Evolutionary conservation across 2,888 invertebrate species (phyloP).

Genomic region (Amaurobius ferox): DNA sequence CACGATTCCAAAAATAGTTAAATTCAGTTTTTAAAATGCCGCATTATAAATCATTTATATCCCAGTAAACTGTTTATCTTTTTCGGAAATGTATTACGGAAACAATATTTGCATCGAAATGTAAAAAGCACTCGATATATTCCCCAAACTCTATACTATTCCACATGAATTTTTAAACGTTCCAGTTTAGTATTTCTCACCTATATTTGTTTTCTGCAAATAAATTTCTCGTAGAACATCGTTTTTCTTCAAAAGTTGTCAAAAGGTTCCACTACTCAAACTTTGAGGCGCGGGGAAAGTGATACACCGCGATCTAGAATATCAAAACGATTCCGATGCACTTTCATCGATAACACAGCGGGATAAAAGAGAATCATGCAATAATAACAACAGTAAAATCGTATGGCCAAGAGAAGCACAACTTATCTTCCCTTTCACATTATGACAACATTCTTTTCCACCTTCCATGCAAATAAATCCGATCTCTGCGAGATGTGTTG

Average conservation of each 20-base stretch:
- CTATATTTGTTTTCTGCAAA: background rate
- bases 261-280: background rate
- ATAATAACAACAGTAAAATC: conserved; percentile 9
- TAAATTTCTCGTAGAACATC: background rate
- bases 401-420: background rate
- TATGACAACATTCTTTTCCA: conserved; percentile 39
- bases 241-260: conserved; percentile 4
- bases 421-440: conserved; percentile 40
- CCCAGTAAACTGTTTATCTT: too few relatives aligned
- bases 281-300: background rate
- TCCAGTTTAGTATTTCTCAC: background rate
- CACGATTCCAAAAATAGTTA: too few relatives aligned
- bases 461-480: conserved; percentile 67
- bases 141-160: too few relatives aligned
- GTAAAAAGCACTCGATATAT: too few relatives aligned
- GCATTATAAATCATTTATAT: too few relatives aligned
- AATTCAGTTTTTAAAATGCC: too few relatives aligned
- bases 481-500: conserved; percentile 13
- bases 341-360: background rate
- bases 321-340: background rate
- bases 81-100: too few relatives aligned
- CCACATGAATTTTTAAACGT: too few relatives aligned
- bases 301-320: background rate
- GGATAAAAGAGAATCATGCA: background rate
- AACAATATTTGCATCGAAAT: too few relatives aligned